Evolutionary conservation across 2,113 vertebrate species (phyloP).

Genomic region (Rhabdomys dilectus): DNA sequence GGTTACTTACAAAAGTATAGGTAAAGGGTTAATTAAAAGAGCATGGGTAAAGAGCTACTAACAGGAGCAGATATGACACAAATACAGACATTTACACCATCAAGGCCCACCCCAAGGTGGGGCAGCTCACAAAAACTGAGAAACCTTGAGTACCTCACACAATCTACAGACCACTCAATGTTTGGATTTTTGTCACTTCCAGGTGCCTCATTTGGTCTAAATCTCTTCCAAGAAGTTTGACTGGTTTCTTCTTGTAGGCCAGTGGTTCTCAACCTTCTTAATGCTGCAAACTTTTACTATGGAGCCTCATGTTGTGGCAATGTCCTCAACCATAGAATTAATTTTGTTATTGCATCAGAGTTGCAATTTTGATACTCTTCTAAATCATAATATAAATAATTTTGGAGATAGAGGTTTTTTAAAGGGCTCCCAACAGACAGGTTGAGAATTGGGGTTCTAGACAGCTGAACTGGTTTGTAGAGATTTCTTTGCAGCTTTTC

Average conservation of each 20-base stretch:
- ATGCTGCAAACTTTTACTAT: neutral
- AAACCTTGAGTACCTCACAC: neutral
- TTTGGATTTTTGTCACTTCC: neutral
- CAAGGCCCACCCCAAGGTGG: too few relatives aligned
- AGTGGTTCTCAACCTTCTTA: neutral
- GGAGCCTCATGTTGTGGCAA: neutral
- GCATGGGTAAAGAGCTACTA: too few relatives aligned
- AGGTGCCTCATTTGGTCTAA: neutral
- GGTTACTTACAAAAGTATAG: neutral
- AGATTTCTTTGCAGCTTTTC: neutral
- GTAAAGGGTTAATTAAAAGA: neutral
- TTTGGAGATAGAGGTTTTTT: neutral
- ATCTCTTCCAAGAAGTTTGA: neutral
- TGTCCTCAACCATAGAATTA: neutral
- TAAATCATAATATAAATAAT: neutral
- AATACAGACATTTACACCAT: neutral
- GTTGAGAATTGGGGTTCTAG: neutral
- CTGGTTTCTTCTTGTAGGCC: neutral
- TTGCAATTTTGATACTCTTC: neutral
- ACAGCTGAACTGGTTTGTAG: neutral
- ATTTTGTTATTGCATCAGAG: neutral
- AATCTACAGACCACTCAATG: neutral
- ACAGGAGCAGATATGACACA: neutral
- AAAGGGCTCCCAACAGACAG: neutral
- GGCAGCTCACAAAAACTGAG: neutral